These are phyloP conservation scores for Pseudochirops cupreus DNA, from an alignment of 2,797 vertebrate species.

Conservation along the genomic window DNA sequence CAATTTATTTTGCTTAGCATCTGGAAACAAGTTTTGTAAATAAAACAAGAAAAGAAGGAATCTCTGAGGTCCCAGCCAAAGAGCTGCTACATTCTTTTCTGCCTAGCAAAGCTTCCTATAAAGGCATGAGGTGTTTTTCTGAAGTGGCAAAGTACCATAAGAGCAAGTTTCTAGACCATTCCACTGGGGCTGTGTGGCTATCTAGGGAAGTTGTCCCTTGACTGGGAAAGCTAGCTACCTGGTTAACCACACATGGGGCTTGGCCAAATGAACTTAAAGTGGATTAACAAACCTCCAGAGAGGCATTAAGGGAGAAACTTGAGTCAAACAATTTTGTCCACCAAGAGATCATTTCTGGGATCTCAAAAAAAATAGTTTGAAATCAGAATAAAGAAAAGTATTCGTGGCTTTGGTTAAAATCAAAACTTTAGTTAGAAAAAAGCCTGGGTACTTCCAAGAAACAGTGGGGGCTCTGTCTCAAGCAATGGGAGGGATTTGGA, in stretches of 20 bases:
- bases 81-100: slow-evolving; percentile 43
- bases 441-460: neutral
- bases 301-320: neutral
- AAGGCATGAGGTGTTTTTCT: neutral
- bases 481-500: neutral
- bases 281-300: neutral
- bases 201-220: neutral
- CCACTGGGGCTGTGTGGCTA: neutral
- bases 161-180: neutral
- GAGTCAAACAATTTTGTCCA: neutral
- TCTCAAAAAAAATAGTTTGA: neutral
- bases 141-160: neutral
- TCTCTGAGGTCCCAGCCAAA: slow-evolving; percentile 10
- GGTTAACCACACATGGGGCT: neutral
- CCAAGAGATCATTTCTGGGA: neutral
- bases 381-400: neutral
- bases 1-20: slow-evolving; percentile 76
- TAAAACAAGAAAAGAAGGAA: slow-evolving; percentile 67
- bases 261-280: neutral
- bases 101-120: neutral
- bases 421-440: neutral
- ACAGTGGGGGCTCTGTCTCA: neutral
- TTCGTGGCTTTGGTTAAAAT: neutral
- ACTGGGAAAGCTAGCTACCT: neutral
- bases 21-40: slow-evolving; percentile 78